phyloP scores from a whole-genome alignment of 2,888 invertebrate genomes.

The Beris chalybata region DNA sequence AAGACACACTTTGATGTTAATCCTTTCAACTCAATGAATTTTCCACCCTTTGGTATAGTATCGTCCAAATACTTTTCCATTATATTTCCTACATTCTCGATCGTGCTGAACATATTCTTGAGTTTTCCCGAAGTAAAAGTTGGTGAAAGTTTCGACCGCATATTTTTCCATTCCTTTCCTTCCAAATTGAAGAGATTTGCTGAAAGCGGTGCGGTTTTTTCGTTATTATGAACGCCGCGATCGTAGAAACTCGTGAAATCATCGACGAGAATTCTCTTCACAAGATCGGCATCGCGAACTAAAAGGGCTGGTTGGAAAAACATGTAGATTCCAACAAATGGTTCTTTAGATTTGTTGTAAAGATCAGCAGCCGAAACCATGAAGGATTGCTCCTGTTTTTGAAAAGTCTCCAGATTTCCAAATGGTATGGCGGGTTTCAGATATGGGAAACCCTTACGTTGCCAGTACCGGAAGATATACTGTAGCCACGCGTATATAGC shows the following conservation, averaged over 20 bases:
- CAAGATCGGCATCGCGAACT: constrained; percentile 42
- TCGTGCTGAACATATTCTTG: constrained; percentile 62
- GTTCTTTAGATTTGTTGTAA: constrained; percentile 45
- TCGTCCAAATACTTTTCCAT: constrained; percentile 42
- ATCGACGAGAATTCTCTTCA: constrained; percentile 47
- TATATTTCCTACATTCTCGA: constrained; percentile 50
- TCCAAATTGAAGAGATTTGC: constrained; percentile 61
- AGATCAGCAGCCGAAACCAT: constrained; percentile 45
- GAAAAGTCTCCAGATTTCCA: constrained; percentile 42
- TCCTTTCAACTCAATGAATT: constrained; percentile 56
- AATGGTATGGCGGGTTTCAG: constrained; percentile 46
- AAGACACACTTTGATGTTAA: constrained; percentile 1
- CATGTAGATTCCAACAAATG: constrained; percentile 44
- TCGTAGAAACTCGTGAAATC: constrained; percentile 59
- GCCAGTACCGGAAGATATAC: constrained; percentile 21
- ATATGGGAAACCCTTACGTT: constrained; percentile 44
- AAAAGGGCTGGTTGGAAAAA: constrained; percentile 40
- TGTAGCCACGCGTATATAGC: constrained; percentile 2
- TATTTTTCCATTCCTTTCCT: constrained; percentile 62
- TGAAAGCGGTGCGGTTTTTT: constrained; percentile 61
- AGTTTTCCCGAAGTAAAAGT: constrained; percentile 65
- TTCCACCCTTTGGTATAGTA: constrained; percentile 48
- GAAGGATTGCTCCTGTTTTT: constrained; percentile 40
- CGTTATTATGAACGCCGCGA: constrained; percentile 61
- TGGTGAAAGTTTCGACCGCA: constrained; percentile 63